Conservation (phyloP, 2,113 vertebrate genomes). For the Xenotilapia leptura region DNA sequence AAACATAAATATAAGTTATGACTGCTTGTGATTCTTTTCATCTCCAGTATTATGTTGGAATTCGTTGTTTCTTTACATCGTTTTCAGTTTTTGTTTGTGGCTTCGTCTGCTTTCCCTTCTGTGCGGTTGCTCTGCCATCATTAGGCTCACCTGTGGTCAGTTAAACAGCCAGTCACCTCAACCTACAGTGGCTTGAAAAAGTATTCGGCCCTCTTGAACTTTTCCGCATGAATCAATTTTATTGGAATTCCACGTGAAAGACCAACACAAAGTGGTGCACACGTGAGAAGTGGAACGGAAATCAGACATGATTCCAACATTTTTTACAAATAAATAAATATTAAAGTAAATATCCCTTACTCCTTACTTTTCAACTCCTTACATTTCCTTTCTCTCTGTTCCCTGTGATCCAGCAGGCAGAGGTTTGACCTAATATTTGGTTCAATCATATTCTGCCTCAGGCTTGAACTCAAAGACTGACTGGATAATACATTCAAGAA, state of each 20-base stretch:
- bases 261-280: too few relatives aligned
- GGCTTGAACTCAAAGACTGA: neutral
- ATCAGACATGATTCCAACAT: too few relatives aligned
- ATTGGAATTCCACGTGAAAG: fast-evolving
- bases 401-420: neutral
- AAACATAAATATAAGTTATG: neutral
- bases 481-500: neutral
- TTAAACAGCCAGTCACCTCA: neutral
- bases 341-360: neutral
- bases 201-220: neutral
- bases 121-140: neutral
- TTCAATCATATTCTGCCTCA: conserved; percentile 5
- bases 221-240: fast-evolving
- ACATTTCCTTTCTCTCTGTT: neutral
- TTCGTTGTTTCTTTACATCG: neutral
- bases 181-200: fast-evolving
- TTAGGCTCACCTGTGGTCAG: neutral
- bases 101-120: fast-evolving
- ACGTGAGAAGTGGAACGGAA: fast-evolving
- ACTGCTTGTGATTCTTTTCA: neutral
- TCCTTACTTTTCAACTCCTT: neutral
- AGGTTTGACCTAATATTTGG: neutral
- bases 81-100: neutral
- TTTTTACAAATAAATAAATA: neutral
- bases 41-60: fast-evolving